A percentile compares a stretch with the other conserved stretches of the same genome.
These are phyloP conservation scores for Megamerina dolium DNA, from an alignment of 2,888 invertebrate species.

Conservation along the genomic window DNA sequence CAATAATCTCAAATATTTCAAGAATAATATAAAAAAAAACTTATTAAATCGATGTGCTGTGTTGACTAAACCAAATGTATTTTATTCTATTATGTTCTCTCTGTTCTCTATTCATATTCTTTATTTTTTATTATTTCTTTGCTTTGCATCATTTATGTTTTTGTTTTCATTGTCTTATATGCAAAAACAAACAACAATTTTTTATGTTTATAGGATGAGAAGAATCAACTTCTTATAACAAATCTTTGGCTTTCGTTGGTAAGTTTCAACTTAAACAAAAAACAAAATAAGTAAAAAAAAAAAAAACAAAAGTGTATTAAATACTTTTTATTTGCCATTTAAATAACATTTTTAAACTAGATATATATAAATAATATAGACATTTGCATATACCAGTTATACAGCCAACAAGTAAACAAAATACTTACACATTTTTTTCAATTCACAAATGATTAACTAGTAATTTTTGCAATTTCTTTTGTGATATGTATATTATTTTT, in stretches of 20 bases:
- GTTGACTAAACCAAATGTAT: too few species aligned
- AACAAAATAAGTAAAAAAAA: conserved; percentile 27
- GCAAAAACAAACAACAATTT: conserved; percentile 17
- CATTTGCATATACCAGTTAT: too few species aligned
- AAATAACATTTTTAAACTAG: conserved; percentile 22
- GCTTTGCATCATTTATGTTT: too few species aligned
- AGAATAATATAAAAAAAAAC: too few species aligned
- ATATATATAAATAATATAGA: conserved; percentile 22
- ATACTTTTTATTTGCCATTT: conserved; percentile 7
- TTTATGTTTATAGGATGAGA: conserved; percentile 71
- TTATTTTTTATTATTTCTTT: too few species aligned
- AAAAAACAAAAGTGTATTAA: conserved; percentile 10
- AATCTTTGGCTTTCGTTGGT: conserved; percentile 94
- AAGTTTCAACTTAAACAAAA: conserved; percentile 58
- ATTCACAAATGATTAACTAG: neutral
- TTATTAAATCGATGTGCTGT: too few species aligned
- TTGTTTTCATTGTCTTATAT: conserved; percentile 21
- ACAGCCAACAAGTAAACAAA: neutral
- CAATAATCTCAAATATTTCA: too few species aligned
- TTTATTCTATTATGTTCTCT: too few species aligned
- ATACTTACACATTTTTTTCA: neutral
- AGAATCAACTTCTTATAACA: conserved; percentile 91
- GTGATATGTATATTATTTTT: too few species aligned
- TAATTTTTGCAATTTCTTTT: too few species aligned
- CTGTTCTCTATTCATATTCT: too few species aligned